Base-by-base conservation (phyloP, 2,888 invertebrate genomes). In the Leptothorax acervorum region DNA sequence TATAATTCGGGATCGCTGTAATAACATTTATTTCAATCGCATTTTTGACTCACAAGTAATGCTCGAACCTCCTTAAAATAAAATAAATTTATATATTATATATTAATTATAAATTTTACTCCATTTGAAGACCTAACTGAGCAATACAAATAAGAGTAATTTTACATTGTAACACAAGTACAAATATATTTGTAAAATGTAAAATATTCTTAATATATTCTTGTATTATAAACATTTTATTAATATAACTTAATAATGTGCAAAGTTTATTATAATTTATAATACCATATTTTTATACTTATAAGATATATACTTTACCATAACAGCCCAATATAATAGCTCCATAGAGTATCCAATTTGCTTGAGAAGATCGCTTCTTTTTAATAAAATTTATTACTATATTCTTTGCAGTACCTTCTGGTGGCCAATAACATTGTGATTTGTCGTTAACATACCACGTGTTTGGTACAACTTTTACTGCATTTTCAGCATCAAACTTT, bases 361-460 rank as follows among this genome's bases (percentile, higher is more conserved):
- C 9, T 68, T 48, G 2, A 45, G 68, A 31, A 31, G n/a, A 5
- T 9, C 15, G 31, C 4, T 70, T 70, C 1, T 31, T 48, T 35
- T 31, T 31, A 15, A 70, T 70, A 2, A 51, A 35, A 2, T 70
- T 51, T n/a, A 18, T 31, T 70, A 70, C 51, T 0, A 70, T 5
- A 31, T 70, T 18, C 11, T 31, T 31, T 5, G 18, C 11, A 35
- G n/a, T 48, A 35, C 8, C 6, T 70, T 51, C 51, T 4, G 48
- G 23, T 31, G 70, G 70, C 70, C 70, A 70, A 35, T 70, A 51
- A 35, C 70, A 70, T 70, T 53, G 2, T 15, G n/a, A n/a, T 12
- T 70, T 35, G 5, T 51, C 4, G 1, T 53, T 18, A 35, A 35
- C 2, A 9, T 53, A 70, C 53, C 70, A 70, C 2, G 35, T 70